Conservation (phyloP, 2,888 invertebrate species). For the Ophioninae sp. region DNA sequence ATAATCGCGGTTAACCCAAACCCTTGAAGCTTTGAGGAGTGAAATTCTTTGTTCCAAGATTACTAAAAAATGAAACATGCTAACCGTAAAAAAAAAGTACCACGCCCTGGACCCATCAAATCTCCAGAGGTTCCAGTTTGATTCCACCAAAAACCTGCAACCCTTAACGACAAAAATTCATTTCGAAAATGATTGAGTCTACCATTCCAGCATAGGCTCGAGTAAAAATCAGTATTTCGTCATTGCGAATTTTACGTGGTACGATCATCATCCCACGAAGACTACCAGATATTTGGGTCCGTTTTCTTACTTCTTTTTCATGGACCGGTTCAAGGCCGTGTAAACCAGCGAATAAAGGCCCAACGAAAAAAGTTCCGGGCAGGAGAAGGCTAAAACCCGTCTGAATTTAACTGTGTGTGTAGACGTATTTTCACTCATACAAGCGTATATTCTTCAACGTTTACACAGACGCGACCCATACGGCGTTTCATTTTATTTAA, state of each 20-base stretch:
- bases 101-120: no score
- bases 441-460: conserved; percentile 5
- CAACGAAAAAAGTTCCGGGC: conserved; percentile 52
- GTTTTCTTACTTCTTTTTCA: not conserved
- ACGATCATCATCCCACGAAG: not conserved
- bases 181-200: no score
- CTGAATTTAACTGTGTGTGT: conserved; percentile 11
- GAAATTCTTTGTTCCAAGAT: no score
- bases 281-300: not conserved
- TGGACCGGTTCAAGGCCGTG: conserved; percentile 56
- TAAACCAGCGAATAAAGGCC: conserved; percentile 36
- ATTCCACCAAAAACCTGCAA: no score
- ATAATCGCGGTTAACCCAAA: no score
- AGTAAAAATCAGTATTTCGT: not conserved
- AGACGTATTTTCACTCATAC: not conserved
- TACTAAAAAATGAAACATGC: no score
- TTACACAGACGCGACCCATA: not conserved
- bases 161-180: no score
- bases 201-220: not conserved
- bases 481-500: not conserved
- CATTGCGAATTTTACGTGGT: not conserved
- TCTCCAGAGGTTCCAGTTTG: no score
- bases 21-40: no score
- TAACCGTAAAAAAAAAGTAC: no score
- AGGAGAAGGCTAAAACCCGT: conserved; percentile 12